phyloP scores from a whole-genome alignment of 2,797 vertebrate genomes.

The Chiropotes sagulatus region DNA sequence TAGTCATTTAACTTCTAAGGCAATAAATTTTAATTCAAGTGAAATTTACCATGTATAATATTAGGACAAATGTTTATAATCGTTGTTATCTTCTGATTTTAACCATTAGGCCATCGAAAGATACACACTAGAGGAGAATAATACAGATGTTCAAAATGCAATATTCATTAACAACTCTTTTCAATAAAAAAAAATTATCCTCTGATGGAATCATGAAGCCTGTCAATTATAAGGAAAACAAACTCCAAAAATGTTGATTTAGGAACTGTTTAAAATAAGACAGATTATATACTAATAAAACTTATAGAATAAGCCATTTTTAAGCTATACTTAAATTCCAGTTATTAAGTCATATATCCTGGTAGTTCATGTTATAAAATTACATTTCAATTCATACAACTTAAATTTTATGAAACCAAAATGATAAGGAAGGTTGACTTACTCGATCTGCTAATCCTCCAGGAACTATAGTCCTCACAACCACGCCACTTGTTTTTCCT shows the following conservation, averaged over 20 bases:
- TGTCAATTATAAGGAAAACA: background rate
- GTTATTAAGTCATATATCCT: background rate
- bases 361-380: constrained; percentile 1
- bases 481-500: constrained; percentile 91
- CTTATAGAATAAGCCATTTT: background rate
- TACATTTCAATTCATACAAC: background rate
- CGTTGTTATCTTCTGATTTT: background rate
- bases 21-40: background rate
- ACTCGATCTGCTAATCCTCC: constrained; percentile 92
- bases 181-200: constrained; percentile 7
- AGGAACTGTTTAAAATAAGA: constrained; percentile 15
- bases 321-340: constrained; percentile 29
- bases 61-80: background rate
- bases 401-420: constrained; percentile 71
- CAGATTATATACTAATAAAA: background rate
- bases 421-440: constrained; percentile 80
- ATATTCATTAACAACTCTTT: background rate
- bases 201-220: background rate
- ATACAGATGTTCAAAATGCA: background rate
- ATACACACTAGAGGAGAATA: background rate
- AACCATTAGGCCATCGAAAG: background rate
- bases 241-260: background rate
- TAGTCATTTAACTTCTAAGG: background rate
- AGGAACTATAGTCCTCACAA: constrained; percentile 94
- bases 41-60: background rate